phyloP scores from a whole-genome alignment of 2,797 vertebrate genomes.

The Sus cebifrons region DNA sequence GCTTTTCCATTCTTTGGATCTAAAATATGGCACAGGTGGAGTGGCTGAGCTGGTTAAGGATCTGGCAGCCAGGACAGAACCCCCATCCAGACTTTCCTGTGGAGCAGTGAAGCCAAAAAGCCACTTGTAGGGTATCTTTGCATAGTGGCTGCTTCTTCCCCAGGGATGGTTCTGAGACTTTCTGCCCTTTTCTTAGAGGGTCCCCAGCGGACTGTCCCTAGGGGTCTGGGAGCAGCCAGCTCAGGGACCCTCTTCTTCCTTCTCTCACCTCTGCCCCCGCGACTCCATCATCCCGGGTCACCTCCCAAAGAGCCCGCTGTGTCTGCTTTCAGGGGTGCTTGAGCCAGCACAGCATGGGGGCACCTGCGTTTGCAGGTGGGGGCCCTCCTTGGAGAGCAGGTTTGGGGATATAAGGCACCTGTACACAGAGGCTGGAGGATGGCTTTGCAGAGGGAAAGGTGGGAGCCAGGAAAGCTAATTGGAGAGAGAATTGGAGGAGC shows the following conservation, averaged over 20 bases:
- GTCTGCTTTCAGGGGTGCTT: background rate
- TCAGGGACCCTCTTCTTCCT: background rate
- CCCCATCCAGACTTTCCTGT: too few species aligned
- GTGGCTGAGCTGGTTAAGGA: too few species aligned
- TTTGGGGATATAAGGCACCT: background rate
- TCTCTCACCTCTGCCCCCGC: background rate
- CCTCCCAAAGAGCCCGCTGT: background rate
- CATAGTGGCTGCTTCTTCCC: background rate
- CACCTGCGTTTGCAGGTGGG: background rate
- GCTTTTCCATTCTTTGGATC: too few species aligned
- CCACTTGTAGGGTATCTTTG: background rate
- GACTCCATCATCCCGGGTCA: background rate
- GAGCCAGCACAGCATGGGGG: background rate
- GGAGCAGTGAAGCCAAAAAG: background rate
- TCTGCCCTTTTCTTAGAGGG: background rate
- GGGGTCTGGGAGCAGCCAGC: background rate
- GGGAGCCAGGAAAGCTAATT: background rate
- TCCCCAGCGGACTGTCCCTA: background rate
- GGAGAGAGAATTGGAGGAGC: background rate
- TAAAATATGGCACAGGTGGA: too few species aligned
- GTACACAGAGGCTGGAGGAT: accelerated
- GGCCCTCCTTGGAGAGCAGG: accelerated
- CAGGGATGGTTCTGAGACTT: too few species aligned
- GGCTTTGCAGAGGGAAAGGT: background rate
- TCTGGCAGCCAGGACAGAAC: too few species aligned